phyloP scores from a whole-genome alignment of 2,113 vertebrate genomes.

The Tursiops truncatus region DNA sequence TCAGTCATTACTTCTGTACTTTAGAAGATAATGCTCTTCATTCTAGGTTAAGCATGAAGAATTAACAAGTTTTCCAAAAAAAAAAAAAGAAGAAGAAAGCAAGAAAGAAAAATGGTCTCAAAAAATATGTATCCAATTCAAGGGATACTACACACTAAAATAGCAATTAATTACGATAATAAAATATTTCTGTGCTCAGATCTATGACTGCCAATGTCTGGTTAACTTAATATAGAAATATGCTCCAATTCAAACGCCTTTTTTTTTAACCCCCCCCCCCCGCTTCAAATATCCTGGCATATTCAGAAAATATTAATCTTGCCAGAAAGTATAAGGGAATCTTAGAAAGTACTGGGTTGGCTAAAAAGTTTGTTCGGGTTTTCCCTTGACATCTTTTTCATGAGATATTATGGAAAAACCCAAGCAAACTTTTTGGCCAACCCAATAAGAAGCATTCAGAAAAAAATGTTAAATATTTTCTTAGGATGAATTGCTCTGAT shows the following conservation, averaged over 20 bases:
- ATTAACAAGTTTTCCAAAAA: background rate
- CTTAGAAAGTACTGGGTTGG: background rate
- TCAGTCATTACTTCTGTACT: background rate
- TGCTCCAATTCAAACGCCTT: constrained; percentile 5
- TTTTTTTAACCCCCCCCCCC: background rate
- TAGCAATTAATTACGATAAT: constrained; percentile 64
- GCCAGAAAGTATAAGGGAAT: constrained; percentile 22
- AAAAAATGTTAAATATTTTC: background rate
- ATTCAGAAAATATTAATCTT: constrained; percentile 14
- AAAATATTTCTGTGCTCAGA: constrained; percentile 60
- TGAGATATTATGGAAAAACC: no score
- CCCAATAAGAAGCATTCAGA: background rate
- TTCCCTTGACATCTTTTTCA: no score
- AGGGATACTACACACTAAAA: constrained; percentile 36
- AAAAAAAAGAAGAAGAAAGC: background rate
- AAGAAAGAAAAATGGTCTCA: background rate
- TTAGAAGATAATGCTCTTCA: constrained; percentile 38
- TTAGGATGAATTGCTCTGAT: background rate
- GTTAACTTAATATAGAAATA: constrained; percentile 53
- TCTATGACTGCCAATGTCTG: constrained; percentile 42
- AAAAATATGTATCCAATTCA: constrained; percentile 41
- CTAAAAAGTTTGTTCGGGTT: no score
- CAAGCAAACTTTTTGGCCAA: no score
- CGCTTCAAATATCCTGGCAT: constrained; percentile 15
- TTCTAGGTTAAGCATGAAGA: constrained; percentile 54